Base-by-base conservation (phyloP, 2,888 invertebrate species). In the Xestia sexstrigata region DNA sequence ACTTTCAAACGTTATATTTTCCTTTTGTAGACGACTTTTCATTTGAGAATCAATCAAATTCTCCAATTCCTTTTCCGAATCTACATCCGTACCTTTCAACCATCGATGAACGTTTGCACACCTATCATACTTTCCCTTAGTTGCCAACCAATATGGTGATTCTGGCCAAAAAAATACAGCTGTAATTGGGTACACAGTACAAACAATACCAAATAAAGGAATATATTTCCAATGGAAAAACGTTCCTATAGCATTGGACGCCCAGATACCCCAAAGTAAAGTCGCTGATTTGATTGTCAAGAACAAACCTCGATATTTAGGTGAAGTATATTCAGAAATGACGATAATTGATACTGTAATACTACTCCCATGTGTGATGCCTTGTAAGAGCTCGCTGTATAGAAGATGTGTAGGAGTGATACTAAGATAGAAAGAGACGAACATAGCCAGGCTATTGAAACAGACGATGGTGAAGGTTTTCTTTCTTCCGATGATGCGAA, bases 221-320 rank as follows among this genome's bases (percentile, higher is more conserved):
- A 70, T 70, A 39, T 42, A 70, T 35, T 26, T 55, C 70, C 70
- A 70, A 70, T 70, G 39, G 3, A 42, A 70, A 39, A 58, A 70
- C 8, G 70, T 58, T 42, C 70, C 70, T 5, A 70, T 70, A 15
- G 20, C 20, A 58, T 70, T 70, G 2, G 70, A 39, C 11, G 30
- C 70, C 70, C 70, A 70, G 0, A 70, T 30, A 63, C 63, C 70
- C 70, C 70, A 70, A 4, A 70, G 11, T 20, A 70, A 11, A 2
- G 70, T 63, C 9, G 70, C 70, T 17, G 70, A 62, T 62, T 63
- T 62, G 23, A 70, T 70, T n/a, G 70, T 17, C 11, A 63, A 45
- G 8, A 70, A 70, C 11, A 70, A 63, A 17, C 70, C 70, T 35
- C 70, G 30, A 23, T 70, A 35, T 11, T 45, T 45, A 17, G 70